Percentiles rank a stretch among this genome's conserved stretches.
Evolutionary conservation across 1,140 invertebrate species (phyloP).

Genomic region (Philaenus spumarius): DNA sequence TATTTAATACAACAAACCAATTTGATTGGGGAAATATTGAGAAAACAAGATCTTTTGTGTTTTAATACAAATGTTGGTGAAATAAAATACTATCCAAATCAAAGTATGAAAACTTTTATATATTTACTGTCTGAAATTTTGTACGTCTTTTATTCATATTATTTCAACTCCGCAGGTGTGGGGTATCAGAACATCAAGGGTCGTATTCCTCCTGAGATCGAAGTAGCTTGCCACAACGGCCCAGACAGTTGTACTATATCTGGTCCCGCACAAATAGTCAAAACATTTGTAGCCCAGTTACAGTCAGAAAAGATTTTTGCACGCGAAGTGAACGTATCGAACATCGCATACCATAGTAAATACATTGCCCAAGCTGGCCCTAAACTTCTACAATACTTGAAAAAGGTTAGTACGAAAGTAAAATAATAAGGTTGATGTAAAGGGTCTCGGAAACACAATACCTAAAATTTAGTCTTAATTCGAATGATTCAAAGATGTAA

Average conservation of each 20-base stretch:
- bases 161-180: conserved; percentile 37
- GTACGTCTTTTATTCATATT: no score
- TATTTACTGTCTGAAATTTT: no score
- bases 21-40: no score
- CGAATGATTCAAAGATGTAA: no score
- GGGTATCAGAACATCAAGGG: conserved; percentile 49
- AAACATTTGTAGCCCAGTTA: conserved; percentile 38
- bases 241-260: conserved; percentile 47
- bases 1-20: no score
- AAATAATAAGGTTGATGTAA: no score
- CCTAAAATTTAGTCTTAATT: no score
- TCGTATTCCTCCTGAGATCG: conserved; percentile 47
- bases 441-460: no score
- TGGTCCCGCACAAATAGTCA: conserved; percentile 50
- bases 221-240: conserved; percentile 64
- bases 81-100: no score
- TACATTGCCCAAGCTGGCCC: conserved; percentile 71
- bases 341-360: conserved; percentile 68
- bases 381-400: conserved; percentile 61
- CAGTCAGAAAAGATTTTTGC: conserved; percentile 53
- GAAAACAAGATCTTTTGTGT: no score
- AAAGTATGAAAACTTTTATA: no score
- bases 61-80: no score
- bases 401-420: conserved; percentile 43
- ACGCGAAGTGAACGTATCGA: conserved; percentile 57